Evolutionary conservation across 2,888 invertebrate species (phyloP), one percentile per base, ranked within the genome.

Genomic region (Eupithecia tripunctaria): DNA sequence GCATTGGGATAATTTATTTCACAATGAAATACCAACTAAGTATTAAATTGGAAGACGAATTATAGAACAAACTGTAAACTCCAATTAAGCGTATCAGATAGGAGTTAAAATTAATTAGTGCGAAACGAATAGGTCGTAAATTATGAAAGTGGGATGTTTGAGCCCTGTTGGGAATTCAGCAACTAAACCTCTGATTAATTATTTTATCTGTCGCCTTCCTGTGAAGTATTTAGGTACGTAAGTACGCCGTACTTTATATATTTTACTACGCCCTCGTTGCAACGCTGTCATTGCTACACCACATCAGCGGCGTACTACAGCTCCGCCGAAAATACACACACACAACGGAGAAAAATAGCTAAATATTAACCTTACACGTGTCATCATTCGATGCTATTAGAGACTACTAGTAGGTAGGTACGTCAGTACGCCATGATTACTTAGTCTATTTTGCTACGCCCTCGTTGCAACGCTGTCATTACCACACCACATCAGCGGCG

Each of bases 61-160:
- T 82, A 82, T 80, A 81, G 78, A 85, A 84, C 84, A 85, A 89
- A 87, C 82, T 86, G 79, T 73, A 79, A 87, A 87, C 86, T 86
- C 88, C 89, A 89, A 89, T 89, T 88, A 86, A 84, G 86, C 83
- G 84, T 85, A 86, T 87, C 85, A 86, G 88, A 89, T 87, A 87
- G 87, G 87, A 87, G 86, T 85, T 83, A 81, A 89, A 90, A 91
- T 91, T 91, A 91, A 91, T 91, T 90, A 89, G 86, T 78, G 86
- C 63, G 83, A 82, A 86, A 85, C 85, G 86, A 83, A 86, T 85
- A 83, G 84, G 80, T 84, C 83, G 87, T 89, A 89, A 91, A 90
- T 91, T 90, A 75, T 81, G 80, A 80, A 85, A 82, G 78, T 82
- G 81, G 82, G 82, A 83, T 85, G 85, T 82, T 87, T 82, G 81